Evolutionary conservation across 2,113 vertebrate species (phyloP).

Genomic region (Sylvietta virens): DNA sequence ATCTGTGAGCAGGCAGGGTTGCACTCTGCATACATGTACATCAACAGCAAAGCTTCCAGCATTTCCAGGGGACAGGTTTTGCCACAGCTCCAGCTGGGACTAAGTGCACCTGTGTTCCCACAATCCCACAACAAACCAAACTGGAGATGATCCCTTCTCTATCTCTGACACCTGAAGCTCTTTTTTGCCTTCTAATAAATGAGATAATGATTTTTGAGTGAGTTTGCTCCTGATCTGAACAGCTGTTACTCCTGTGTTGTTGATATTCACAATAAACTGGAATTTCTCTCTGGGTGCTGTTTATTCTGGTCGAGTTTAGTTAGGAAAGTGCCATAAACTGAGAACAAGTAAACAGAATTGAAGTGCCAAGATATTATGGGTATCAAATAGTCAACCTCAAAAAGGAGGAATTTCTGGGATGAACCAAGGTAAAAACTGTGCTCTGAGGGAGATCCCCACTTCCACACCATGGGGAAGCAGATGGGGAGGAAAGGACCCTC

Average conservation of each 20-base stretch:
- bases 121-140: background rate
- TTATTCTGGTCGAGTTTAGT: background rate
- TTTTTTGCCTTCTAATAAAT: background rate
- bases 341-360: background rate
- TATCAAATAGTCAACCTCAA: fast-evolving
- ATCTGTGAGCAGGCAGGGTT: background rate
- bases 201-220: background rate
- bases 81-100: background rate
- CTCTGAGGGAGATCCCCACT: background rate
- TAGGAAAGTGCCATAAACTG: background rate
- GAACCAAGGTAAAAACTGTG: background rate
- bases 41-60: background rate
- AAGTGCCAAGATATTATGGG: fast-evolving
- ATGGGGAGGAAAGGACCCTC: background rate
- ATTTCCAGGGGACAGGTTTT: background rate
- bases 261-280: background rate
- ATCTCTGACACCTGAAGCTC: background rate
- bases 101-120: background rate
- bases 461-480: background rate
- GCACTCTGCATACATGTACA: background rate
- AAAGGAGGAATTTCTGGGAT: background rate
- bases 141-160: background rate
- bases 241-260: background rate
- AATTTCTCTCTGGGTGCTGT: background rate
- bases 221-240: background rate